Evolutionary conservation across 2,888 invertebrate genomes (phyloP).

Genomic region (Microchrysa polita): DNA sequence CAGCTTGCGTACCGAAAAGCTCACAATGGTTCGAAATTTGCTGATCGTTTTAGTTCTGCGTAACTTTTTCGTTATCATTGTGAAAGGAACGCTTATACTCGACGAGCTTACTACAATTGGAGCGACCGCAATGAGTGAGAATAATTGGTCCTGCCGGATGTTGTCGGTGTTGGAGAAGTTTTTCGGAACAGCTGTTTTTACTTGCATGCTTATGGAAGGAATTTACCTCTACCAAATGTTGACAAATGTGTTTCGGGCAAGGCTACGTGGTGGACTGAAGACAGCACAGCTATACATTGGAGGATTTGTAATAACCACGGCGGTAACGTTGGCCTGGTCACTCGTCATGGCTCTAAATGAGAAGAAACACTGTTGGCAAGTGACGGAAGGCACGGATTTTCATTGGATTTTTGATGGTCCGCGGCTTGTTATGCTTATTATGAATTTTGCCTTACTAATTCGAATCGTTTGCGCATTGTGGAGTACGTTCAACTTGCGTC

Average conservation of each 20-base stretch:
- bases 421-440: conserved; percentile 67
- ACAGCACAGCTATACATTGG: conserved; percentile 65
- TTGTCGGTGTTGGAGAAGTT: conserved; percentile 68
- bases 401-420: conserved; percentile 73
- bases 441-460: conserved; percentile 70
- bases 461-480: conserved; percentile 74
- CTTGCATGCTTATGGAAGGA: conserved; percentile 76
- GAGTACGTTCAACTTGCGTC: conserved; percentile 68
- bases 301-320: conserved; percentile 64
- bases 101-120: conserved; percentile 66
- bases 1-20: conserved; percentile 67
- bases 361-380: conserved; percentile 71
- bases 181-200: conserved; percentile 71
- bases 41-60: conserved; percentile 69
- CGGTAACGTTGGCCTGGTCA: conserved; percentile 70
- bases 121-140: conserved; percentile 66
- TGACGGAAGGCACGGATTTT: conserved; percentile 66
- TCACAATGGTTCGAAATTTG: conserved; percentile 70
- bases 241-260: conserved; percentile 71
- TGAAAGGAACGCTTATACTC: conserved; percentile 66
- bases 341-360: conserved; percentile 65
- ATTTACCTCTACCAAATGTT: conserved; percentile 74
- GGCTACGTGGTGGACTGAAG: conserved; percentile 61
- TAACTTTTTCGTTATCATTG: conserved; percentile 69
- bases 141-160: conserved; percentile 67